Conservation (phyloP, 1,140 invertebrate species). For the Holotrichia oblita region DNA sequence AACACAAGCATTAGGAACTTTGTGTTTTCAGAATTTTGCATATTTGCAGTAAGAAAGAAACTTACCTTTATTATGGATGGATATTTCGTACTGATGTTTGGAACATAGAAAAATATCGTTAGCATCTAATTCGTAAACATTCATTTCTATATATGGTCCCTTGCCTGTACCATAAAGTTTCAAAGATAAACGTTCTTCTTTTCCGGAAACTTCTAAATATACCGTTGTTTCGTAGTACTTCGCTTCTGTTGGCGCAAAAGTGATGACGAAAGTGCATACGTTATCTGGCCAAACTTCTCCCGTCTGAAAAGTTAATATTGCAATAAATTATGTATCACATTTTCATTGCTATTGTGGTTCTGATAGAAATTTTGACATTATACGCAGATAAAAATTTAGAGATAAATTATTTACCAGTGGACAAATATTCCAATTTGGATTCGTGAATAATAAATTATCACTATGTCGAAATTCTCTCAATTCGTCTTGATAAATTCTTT, state of each 20-base stretch:
- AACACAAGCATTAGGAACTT: slow-evolving; percentile 39
- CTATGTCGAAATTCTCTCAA: slow-evolving; percentile 43
- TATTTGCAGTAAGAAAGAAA: not conserved
- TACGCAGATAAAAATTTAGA: too few species aligned
- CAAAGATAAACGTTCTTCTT: slow-evolving; percentile 48
- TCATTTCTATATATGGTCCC: slow-evolving; percentile 52
- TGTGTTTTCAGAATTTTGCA: too few species aligned
- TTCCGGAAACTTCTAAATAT: slow-evolving; percentile 54
- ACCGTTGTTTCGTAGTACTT: slow-evolving; percentile 47
- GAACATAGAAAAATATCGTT: slow-evolving; percentile 53
- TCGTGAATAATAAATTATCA: slow-evolving; percentile 39
- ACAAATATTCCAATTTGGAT: slow-evolving; percentile 41
- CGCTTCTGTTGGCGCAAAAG: slow-evolving; percentile 50
- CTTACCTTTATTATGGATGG: slow-evolving; percentile 50
- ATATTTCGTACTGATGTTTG: slow-evolving; percentile 55
- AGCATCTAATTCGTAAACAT: slow-evolving; percentile 50
- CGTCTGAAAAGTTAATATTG: slow-evolving; percentile 46
- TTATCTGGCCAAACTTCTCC: slow-evolving; percentile 55
- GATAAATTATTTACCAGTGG: slow-evolving; percentile 11
- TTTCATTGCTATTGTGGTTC: too few species aligned
- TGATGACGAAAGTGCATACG: slow-evolving; percentile 48
- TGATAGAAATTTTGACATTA: too few species aligned
- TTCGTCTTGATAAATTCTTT: slow-evolving; percentile 48
- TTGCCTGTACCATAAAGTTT: slow-evolving; percentile 52
- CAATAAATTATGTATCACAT: too few species aligned